Evolutionary conservation across 2,888 invertebrate species (phyloP), one percentile per base, ranked within the genome.

Genomic region (Fragum whitleyi): DNA sequence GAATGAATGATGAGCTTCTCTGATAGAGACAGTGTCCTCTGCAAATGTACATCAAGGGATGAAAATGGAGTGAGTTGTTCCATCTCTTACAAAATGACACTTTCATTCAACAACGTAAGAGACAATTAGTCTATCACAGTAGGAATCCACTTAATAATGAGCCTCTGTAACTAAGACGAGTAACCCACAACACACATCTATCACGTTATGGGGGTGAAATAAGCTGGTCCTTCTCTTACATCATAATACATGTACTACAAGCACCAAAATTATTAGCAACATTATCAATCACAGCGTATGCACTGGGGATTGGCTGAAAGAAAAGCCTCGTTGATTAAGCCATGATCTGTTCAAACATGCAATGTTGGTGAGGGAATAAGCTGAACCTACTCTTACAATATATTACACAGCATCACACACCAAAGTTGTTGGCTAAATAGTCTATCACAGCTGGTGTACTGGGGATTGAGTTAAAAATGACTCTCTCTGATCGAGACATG

Each of bases 11-110:
- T 94, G 86, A 96, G 95, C 90, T 97, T 96, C 90, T 97, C 96
- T 69, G 95, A 94, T 90, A 96, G 96, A 0, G 96, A 95, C 88
- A 98, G 95, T 51, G 96, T 93, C 94, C 96, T 96, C 90, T 98
- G 90, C 98, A 95, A 99, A 99, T 99, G 93, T 98, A 98, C 70
- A 98, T 97, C 83, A 99, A 95, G 94, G 99, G 99, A 93, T 99
- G 98, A 94, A 98, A 92, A 96, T 96, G 87, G 97, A 96, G 94
- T 97, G 98, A 70, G 96, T 95, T 75, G 97, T 96, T 75, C 96
- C 96, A 83, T 53, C 5, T 21, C 53, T 53, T 53, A 14, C 21
- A 36, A 36, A 36, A 36, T 36, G n/a, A n/a, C n/a, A n/a, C n/a
- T n/a, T n/a, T n/a, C n/a, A n/a, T n/a, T n/a, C n/a, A n/a, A n/a